Base-by-base conservation (phyloP, 92 coral and sea anemone species). In the Phenganax marumi region DNA sequence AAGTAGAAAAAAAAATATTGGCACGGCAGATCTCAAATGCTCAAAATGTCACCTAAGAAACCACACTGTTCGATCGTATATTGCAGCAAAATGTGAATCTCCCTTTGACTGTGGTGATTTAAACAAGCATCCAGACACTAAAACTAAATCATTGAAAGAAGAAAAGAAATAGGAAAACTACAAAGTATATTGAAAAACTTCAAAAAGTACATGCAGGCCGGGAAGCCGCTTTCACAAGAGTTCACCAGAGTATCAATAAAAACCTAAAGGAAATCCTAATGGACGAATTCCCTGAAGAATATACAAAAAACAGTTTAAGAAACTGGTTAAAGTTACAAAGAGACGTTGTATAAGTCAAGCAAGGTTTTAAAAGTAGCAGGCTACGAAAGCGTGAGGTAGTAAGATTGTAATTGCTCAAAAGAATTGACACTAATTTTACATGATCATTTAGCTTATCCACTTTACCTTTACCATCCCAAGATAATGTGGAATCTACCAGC, bases 211-310 rank as follows among this genome's bases (percentile, higher is more conserved):
- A 65, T 46, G 57, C 65, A 18, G 52, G 77, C 52, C 85, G 85
- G 73, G 57, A 57, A 49, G 79, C 88, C 63, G 83, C 88, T 55
- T 84, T 74, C 63, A 53, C 60, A 50, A 33, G 85, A 33, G 87
- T 84, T 43, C 50, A 84, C 50, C 39, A 76, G 47, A 58, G 74
- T 58, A 76, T 57, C 39, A 76, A 84, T 76, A 84, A 84, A 62
- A 46, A 49, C 49, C 50, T 84, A 11, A 84, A 84, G 52, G 87
- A 84, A 46, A 76, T 84, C 73, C 52, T 84, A 0, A 53, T 78
- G 22, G 24, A 84, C 60, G 85, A 84, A 76, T 84, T 19, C 64
- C 87, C 87, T 55, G 57, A 84, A 58, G 85, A 84, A 84, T 83
- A 83, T 83, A 50, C 56, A 33, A 65, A 55, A 16, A 70, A 84